Base-by-base conservation (phyloP, 2,888 invertebrate species). In the Trachelus troglodyta region DNA sequence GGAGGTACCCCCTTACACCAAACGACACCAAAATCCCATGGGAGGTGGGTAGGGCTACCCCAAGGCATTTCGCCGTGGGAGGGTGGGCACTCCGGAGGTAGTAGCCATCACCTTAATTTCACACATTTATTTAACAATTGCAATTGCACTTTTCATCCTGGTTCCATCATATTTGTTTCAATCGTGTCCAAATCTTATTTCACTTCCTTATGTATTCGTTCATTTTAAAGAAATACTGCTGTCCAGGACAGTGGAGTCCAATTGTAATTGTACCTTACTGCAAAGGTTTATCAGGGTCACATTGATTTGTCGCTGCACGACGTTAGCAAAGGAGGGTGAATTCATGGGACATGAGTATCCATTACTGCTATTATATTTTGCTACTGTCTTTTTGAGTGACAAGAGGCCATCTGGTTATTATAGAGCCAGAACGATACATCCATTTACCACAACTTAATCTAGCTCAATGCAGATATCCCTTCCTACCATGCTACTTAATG, bases 31-130 rank as follows among this genome's bases (percentile, higher is more conserved):
- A 87, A 87, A 88, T 85, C 86, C 90, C 89, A 88, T 88, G 91
- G 91, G 91, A 90, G 88, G 90, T 89, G 90, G 91, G 91, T 90
- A 89, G 90, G 91, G 90, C 90, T 89, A 85, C 86, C 89, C 89
- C 85, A 87, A 87, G 83, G 83, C 84, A 83, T 83, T 84, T 83
- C 86, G 82, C 84, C 87, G 81, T 83, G 83, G 87, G 86, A 86
- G 89, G 90, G 90, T 90, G 89, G 90, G 89, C 87, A 85, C 89
- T 86, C 84, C 87, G 85, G 88, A 89, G 89, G 89, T 89, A 88
- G 87, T 89, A 89, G 88, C 82, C 83, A 85, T 74, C 76, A 78
- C 76, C 78, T 80, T 75, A 69, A 78, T 78, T 71, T 75, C 34
- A 78, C 78, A 84, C 83, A 79, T 73, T 82, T 82, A 77, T 81